These are phyloP conservation scores for Dascyllus trimaculatus DNA, from an alignment of 2,113 vertebrate species.

Conservation along the genomic window DNA sequence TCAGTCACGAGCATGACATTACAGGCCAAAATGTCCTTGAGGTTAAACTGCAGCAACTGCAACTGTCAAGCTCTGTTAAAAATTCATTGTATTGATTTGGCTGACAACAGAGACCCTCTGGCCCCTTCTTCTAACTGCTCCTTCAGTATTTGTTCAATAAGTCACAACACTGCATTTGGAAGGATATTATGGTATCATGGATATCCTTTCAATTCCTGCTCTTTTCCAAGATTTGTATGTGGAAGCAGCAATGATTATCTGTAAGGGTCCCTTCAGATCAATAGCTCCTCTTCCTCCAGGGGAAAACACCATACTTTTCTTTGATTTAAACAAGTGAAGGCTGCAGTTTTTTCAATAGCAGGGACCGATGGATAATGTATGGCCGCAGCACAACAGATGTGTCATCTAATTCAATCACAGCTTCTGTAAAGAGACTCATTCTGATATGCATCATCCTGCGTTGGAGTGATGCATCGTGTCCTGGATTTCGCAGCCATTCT, in stretches of 20 bases:
- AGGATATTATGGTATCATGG: background rate
- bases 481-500: background rate
- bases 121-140: conserved; percentile 33
- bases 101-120: conserved; percentile 57
- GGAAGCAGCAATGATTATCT: conserved; percentile 9
- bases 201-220: background rate
- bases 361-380: background rate
- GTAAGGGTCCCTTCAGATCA: conserved; percentile 22
- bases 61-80: conserved; percentile 66
- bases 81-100: conserved; percentile 76
- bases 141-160: conserved; percentile 49
- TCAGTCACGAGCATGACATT: conserved; percentile 21
- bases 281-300: conserved; percentile 5
- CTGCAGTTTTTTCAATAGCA: conserved; percentile 2
- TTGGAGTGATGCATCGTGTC: background rate
- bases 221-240: conserved; percentile 1
- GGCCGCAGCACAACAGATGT: background rate
- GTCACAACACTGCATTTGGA: conserved; percentile 46
- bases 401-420: conserved; percentile 13
- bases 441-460: background rate
- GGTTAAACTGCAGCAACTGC: conserved; percentile 59
- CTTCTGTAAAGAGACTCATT: conserved; percentile 14
- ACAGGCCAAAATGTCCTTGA: conserved; percentile 56
- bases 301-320: background rate
- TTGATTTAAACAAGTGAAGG: conserved; percentile 4